Evolutionary conservation across 2,797 vertebrate genomes (phyloP).

Genomic region (Cynopterus sphinx): DNA sequence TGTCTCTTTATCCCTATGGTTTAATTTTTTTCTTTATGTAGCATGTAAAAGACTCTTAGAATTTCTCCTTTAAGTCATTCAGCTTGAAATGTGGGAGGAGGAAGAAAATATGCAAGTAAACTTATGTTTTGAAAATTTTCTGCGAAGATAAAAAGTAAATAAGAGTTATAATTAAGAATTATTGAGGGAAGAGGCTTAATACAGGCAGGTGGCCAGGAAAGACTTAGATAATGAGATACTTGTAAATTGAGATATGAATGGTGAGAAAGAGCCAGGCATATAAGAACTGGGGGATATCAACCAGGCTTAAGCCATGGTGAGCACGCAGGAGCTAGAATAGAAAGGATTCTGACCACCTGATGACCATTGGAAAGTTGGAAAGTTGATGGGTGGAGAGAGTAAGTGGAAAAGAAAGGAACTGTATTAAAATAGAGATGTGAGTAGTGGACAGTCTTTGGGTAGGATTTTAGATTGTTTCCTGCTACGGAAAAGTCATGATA

Average conservation of each 20-base stretch:
- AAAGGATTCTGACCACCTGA: background rate
- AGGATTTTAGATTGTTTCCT: background rate
- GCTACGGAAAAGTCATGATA: background rate
- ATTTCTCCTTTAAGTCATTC: background rate
- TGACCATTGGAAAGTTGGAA: too few relatives aligned
- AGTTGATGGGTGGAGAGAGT: background rate
- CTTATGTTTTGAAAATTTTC: background rate
- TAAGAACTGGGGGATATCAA: background rate
- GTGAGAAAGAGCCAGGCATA: background rate
- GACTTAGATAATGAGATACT: background rate
- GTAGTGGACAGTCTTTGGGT: background rate
- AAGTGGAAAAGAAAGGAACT: background rate
- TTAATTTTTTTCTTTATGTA: background rate
- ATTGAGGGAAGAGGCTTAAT: background rate
- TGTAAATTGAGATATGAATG: background rate
- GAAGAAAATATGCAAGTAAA: background rate
- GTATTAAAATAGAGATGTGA: background rate
- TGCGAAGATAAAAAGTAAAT: background rate
- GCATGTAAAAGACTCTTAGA: background rate
- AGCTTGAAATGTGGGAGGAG: background rate
- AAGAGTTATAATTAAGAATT: background rate
- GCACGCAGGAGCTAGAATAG: background rate
- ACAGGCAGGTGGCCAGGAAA: background rate
- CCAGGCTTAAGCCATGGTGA: accelerated
- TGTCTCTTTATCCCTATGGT: background rate